Conservation (phyloP, 2,888 invertebrate species). For the Plutella xylostella region DNA sequence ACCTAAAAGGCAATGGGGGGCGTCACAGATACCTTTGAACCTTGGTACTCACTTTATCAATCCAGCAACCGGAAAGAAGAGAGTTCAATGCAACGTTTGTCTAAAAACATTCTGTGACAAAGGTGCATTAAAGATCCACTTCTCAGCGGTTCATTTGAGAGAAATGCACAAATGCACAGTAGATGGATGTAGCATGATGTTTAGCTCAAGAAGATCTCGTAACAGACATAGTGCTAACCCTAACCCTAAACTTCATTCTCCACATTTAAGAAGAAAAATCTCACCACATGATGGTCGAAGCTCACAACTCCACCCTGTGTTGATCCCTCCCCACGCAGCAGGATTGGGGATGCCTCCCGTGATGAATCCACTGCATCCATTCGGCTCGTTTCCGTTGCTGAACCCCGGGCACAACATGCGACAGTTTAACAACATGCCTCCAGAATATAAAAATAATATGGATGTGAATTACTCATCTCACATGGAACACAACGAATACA, state of each 20-base stretch:
- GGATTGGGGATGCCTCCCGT: conserved; percentile 75
- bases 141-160: conserved; percentile 96
- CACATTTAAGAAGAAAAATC: conserved; percentile 92
- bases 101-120: conserved; percentile 99
- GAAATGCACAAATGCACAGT: conserved; percentile 99
- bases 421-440: conserved; percentile 59
- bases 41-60: conserved; percentile 92
- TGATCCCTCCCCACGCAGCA: conserved; percentile 78
- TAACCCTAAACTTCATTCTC: conserved; percentile 97
- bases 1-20: conserved; percentile 84
- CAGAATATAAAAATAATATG: conserved; percentile 62
- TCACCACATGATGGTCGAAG: conserved; percentile 94
- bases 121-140: conserved; percentile 98
- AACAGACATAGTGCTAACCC: conserved; percentile 98
- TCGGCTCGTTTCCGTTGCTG: conserved; percentile 82
- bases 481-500: conserved; percentile 45
- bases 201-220: conserved; percentile 94
- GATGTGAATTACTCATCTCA: conserved; percentile 44
- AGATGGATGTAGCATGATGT: conserved; percentile 99
- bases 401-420: conserved; percentile 77
- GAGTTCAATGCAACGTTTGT: conserved; percentile 98
- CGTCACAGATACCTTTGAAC: conserved; percentile 81
- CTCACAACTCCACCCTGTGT: conserved; percentile 85
- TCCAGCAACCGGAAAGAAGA: conserved; percentile 93
- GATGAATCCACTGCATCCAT: conserved; percentile 79